phyloP scores from a whole-genome alignment of 2,888 invertebrate species.

The Osmoderma eremita region DNA sequence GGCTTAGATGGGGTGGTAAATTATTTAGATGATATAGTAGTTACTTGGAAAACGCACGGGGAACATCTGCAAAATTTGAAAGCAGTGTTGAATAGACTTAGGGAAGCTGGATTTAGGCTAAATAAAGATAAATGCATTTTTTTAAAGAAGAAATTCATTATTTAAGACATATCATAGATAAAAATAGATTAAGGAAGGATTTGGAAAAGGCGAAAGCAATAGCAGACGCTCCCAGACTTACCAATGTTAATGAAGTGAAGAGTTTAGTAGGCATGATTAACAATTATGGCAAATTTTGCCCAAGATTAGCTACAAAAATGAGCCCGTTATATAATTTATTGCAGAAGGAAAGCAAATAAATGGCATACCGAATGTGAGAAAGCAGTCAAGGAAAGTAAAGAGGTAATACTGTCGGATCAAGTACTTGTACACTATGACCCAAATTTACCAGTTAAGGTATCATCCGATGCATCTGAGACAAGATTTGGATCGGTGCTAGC shows the following conservation, averaged over 20 bases:
- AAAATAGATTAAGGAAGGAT: too few species aligned
- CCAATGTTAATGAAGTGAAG: slow-evolving; percentile 22
- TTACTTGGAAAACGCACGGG: too few species aligned
- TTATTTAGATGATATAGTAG: slow-evolving; percentile 47
- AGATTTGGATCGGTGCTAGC: neutral
- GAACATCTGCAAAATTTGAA: too few species aligned
- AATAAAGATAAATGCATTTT: slow-evolving; percentile 47
- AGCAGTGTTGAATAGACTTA: too few species aligned
- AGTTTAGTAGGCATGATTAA: slow-evolving; percentile 22
- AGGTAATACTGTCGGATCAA: slow-evolving; percentile 13
- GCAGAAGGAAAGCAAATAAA: neutral
- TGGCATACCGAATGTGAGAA: slow-evolving; percentile 8
- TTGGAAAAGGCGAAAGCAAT: too few species aligned
- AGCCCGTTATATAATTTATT: slow-evolving; percentile 29
- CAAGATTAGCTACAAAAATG: too few species aligned
- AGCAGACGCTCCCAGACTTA: neutral
- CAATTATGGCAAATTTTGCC: slow-evolving; percentile 25
- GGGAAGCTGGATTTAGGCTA: slow-evolving; percentile 48
- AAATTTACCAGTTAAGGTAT: neutral
- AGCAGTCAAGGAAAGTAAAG: slow-evolving; percentile 22
- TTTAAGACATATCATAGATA: too few species aligned
- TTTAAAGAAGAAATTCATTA: too few species aligned
- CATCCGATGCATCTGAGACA: neutral
- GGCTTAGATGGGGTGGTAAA: slow-evolving; percentile 43
- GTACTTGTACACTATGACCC: slow-evolving; percentile 25